Conservation (phyloP, 1,140 invertebrate genomes). For the Cydia amplana region DNA sequence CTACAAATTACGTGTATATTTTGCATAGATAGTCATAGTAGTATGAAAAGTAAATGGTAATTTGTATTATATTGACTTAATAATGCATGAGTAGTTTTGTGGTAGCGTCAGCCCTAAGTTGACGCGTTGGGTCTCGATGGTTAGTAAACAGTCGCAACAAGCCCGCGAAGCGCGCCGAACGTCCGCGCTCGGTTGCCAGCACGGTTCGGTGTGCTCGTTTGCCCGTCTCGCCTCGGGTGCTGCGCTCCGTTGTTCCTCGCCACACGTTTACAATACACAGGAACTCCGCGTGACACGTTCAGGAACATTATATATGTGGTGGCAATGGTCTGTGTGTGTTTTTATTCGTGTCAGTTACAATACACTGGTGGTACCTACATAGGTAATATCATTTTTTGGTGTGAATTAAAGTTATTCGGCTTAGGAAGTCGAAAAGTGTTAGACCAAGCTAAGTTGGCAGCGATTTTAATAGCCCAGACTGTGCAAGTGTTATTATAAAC, state of each 20-base stretch:
- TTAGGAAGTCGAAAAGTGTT: not conserved
- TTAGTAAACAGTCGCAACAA: constrained; percentile 28
- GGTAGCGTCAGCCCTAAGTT: constrained; percentile 15
- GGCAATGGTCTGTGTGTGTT: constrained; percentile 43
- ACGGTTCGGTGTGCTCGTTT: constrained; percentile 32
- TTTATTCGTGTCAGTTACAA: constrained; percentile 36
- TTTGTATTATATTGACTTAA: not conserved
- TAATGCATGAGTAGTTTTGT: not conserved
- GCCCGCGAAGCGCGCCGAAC: constrained; percentile 28
- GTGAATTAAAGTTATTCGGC: not conserved
- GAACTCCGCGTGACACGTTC: constrained; percentile 57
- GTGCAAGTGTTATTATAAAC: too few relatives aligned
- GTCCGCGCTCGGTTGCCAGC: constrained; percentile 4
- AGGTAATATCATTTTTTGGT: not conserved
- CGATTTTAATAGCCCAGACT: too few relatives aligned
- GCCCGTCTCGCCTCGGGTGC: constrained; percentile 31
- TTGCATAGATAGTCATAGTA: not conserved
- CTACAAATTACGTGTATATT: not conserved
- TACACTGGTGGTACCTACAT: constrained; percentile 33
- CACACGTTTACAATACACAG: constrained; percentile 58
- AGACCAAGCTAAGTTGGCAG: too few relatives aligned
- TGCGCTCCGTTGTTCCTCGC: constrained; percentile 30
- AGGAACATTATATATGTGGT: constrained; percentile 44
- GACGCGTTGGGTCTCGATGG: constrained; percentile 16
- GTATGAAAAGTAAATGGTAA: not conserved